Evolutionary conservation across 2,888 invertebrate genomes (phyloP).

Genomic region (Coleophora deauratella): DNA sequence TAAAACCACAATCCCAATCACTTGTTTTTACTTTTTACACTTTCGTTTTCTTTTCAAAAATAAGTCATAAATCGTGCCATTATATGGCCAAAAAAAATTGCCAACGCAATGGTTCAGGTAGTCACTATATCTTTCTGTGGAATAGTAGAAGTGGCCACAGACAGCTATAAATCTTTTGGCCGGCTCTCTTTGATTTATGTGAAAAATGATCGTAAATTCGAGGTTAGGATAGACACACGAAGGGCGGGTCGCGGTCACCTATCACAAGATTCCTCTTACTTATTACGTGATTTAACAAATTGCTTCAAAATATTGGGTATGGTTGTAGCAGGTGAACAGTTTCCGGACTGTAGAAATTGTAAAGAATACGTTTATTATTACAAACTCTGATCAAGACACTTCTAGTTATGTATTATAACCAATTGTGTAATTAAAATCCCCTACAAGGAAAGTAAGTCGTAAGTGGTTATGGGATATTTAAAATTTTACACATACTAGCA

Average conservation of each 20-base stretch:
- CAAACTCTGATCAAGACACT: too few relatives aligned
- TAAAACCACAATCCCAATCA: slow-evolving; percentile 1
- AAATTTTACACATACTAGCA: too few relatives aligned
- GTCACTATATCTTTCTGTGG: slow-evolving; percentile 35
- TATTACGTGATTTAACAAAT: slow-evolving; percentile 40
- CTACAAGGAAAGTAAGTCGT: too few relatives aligned
- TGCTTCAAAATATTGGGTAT: slow-evolving; percentile 10
- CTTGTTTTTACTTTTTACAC: slow-evolving; percentile 28
- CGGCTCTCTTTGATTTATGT: slow-evolving; percentile 71
- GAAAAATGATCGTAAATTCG: slow-evolving; percentile 73
- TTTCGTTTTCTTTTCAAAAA: slow-evolving; percentile 44
- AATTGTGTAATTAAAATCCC: too few relatives aligned
- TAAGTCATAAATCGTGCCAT: slow-evolving; percentile 42
- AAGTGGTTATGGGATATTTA: too few relatives aligned
- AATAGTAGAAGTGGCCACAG: slow-evolving; percentile 41
- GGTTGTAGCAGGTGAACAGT: background rate
- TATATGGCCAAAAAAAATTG: slow-evolving; percentile 29
- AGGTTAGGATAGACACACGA: slow-evolving; percentile 51
- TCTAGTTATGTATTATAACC: too few relatives aligned
- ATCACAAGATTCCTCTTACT: slow-evolving; percentile 35
- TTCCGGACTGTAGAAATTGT: background rate
- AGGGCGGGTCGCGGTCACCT: slow-evolving; percentile 40
- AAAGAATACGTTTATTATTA: too few relatives aligned
- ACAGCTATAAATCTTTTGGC: slow-evolving; percentile 63
- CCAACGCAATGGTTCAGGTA: slow-evolving; percentile 35